Evolutionary conservation across 1,140 invertebrate genomes (phyloP), one percentile per base, ranked within the genome.

Genomic region (Scaptomyza graminum): DNA sequence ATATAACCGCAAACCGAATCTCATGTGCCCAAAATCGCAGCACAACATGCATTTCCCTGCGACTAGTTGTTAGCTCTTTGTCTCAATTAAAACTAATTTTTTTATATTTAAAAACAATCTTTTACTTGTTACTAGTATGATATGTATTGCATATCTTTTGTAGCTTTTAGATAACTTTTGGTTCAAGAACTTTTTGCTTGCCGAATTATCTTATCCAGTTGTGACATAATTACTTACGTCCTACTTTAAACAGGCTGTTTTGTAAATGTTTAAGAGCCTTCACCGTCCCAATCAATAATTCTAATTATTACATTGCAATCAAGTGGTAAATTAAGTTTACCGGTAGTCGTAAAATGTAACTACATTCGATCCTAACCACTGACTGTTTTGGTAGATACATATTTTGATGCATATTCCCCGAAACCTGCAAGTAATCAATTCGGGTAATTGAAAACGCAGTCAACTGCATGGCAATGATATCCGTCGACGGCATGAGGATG

Each of bases 1-100:
- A 22, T 3, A 22, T 15, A 62, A 81, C 73, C 76, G 72, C 74
- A 78, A 85, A 85, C 82, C 82, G 82, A 87, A 87, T 79, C 82
- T 88, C 79, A 76, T 62, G 79, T 87, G 82, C 83, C 83, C 83
- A 87, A 87, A 87, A 67, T 61, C 54, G 43, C 13, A 54, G 62
- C 68, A 68, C 50, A 64, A 37, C 56, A 64, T 52, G 16, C 28
- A 71, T 74, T 70, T 56, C 37, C 44, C 34, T 65, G 59, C 34
- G 65, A n/a, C 55, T 88, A 82, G 79, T 82, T 88, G 12, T 67
- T 55, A 60, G 47, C 31, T 22, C 8, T 44, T 31, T 37, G 50
- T 18, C 28, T 16, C 25, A 68, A 60, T 43, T 46, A 50, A 67
- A 49, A 6, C n/a, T 41, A 57, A 3, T 22, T 22, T 22, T 22